phyloP scores from a whole-genome alignment of 2,113 vertebrate genomes.

The Dasypus novemcinctus region DNA sequence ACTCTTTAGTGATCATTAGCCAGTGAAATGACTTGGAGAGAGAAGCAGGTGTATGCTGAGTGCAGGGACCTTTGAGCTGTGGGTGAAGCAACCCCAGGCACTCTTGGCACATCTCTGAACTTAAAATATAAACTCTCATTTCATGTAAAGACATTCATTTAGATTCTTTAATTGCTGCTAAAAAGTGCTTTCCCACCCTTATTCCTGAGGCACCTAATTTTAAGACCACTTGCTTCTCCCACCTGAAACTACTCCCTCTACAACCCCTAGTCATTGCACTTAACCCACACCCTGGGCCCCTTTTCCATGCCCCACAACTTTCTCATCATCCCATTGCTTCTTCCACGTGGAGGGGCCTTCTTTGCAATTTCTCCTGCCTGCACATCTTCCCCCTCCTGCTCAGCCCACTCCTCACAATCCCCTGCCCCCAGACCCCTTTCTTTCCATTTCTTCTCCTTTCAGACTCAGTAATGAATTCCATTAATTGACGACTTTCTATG shows the following conservation, averaged over 20 bases:
- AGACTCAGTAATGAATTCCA: neutral
- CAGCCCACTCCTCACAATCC: neutral
- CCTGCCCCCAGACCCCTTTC: no score
- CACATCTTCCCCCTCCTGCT: neutral
- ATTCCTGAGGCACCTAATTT: neutral
- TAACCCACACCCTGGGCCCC: neutral
- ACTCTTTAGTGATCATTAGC: conserved; percentile 75
- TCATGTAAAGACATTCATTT: conserved; percentile 57
- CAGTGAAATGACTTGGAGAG: conserved; percentile 59
- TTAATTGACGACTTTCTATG: neutral
- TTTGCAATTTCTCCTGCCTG: neutral
- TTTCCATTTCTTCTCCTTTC: neutral
- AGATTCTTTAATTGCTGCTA: conserved; percentile 35
- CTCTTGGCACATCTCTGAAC: conserved; percentile 5
- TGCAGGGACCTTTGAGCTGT: neutral
- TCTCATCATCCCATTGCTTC: neutral
- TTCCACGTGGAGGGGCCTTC: no score
- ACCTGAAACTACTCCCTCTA: neutral
- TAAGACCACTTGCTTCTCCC: neutral
- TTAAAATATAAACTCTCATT: neutral
- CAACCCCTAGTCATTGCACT: neutral
- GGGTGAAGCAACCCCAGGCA: conserved; percentile 36
- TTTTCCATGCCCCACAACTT: neutral
- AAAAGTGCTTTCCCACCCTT: conserved; percentile 29
- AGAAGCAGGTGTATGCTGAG: conserved; percentile 47